Conservation (phyloP, 2,888 invertebrate genomes). For the Diaperis boleti region DNA sequence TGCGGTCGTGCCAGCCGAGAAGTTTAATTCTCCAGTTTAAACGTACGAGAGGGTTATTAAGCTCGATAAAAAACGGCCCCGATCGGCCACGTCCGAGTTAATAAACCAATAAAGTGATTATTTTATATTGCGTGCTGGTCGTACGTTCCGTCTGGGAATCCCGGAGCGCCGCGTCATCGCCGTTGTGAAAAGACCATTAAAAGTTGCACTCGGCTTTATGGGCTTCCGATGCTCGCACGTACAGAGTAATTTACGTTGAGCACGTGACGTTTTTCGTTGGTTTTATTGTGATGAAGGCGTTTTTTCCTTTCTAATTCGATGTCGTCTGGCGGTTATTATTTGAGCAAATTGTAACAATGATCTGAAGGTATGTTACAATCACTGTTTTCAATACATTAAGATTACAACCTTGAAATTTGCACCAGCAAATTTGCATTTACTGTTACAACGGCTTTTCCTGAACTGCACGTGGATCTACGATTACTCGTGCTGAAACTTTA, state of each 20-base stretch:
- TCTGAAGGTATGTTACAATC: too few relatives aligned
- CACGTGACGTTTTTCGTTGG: constrained; percentile 47
- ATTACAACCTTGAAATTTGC: too few relatives aligned
- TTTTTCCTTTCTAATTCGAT: constrained; percentile 6
- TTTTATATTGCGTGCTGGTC: constrained; percentile 15
- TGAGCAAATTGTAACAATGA: too few relatives aligned
- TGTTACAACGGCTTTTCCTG: too few relatives aligned
- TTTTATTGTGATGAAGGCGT: constrained; percentile 10
- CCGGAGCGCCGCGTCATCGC: constrained; percentile 8
- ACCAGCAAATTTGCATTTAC: too few relatives aligned
- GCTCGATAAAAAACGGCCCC: constrained; percentile 15
- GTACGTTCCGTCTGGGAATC: constrained; percentile 17
- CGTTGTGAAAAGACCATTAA: constrained; percentile 31
- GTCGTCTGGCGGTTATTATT: too few relatives aligned
- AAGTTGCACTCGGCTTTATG: constrained; percentile 44
- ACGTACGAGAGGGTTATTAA: constrained; percentile 16
- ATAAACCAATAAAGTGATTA: constrained; percentile 26
- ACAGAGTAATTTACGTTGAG: constrained; percentile 45
- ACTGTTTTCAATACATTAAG: too few relatives aligned
- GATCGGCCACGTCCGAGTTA: constrained; percentile 8
- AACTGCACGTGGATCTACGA: too few relatives aligned
- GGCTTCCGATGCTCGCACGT: constrained; percentile 47
- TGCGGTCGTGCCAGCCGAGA: constrained; percentile 6
- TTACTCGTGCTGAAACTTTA: too few relatives aligned
- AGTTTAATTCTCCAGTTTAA: constrained; percentile 19